A percentile compares a stretch with the other conserved stretches of the same genome.
Conservation (phyloP, 2,797 vertebrate genomes). For the Cossypha heuglini region DNA sequence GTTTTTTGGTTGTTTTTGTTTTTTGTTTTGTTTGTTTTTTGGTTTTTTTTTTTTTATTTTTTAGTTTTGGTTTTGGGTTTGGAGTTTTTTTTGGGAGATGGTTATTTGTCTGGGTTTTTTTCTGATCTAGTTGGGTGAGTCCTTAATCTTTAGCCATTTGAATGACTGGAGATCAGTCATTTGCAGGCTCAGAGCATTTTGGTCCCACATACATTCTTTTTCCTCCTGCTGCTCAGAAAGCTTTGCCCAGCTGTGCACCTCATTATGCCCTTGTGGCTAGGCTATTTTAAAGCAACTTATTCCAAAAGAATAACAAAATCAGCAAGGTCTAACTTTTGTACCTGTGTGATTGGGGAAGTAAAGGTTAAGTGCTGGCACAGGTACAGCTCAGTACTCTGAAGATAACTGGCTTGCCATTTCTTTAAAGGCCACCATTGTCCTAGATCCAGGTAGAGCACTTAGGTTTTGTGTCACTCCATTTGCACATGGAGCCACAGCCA, state of each 20-base stretch:
- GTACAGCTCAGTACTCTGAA: constrained; percentile 10
- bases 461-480: constrained; percentile 4
- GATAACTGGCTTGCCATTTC: background rate
- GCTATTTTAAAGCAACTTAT: constrained; percentile 66
- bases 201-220: background rate
- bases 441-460: background rate
- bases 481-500: background rate
- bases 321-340: constrained; percentile 40
- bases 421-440: constrained; percentile 1
- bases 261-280: constrained; percentile 24
- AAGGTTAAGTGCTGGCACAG: constrained; percentile 1
- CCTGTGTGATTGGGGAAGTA: constrained; percentile 15
- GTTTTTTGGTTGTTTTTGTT: background rate
- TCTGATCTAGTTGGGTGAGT: background rate
- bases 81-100: no score
- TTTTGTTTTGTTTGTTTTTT: no score
- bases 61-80: background rate
- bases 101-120: background rate
- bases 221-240: constrained; percentile 31
- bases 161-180: background rate
- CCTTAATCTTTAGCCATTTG: background rate
- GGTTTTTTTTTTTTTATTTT: no score
- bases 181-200: background rate
- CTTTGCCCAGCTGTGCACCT: constrained; percentile 26
- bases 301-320: constrained; percentile 55